Conservation (phyloP, 2,888 invertebrate species). For the Hemaris fuciformis region DNA sequence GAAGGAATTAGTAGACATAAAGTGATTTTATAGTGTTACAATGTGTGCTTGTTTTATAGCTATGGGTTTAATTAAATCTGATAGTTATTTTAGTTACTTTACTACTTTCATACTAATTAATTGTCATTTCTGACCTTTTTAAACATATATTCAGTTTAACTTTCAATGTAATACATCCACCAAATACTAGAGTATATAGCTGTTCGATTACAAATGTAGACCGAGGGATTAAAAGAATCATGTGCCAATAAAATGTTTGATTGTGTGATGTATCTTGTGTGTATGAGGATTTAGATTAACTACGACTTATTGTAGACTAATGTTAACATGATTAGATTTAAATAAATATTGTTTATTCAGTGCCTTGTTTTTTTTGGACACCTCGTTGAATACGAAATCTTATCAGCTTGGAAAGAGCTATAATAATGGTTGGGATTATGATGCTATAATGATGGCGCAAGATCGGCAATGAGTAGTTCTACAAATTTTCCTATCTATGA, state of each 20-base stretch:
- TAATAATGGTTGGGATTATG: no score
- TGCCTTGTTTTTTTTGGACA: background rate
- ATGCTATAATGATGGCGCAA: no score
- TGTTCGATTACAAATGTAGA: background rate
- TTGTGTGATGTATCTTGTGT: background rate
- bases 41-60: no score
- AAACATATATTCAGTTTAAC: no score
- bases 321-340: background rate
- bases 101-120: no score
- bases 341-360: background rate
- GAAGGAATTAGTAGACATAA: background rate
- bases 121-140: no score
- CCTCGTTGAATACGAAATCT: no score
- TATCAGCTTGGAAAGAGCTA: no score
- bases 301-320: slow-evolving; percentile 1
- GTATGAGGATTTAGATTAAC: background rate
- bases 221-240: background rate
- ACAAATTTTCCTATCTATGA: no score
- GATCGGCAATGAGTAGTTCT: no score
- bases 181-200: background rate
- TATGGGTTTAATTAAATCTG: no score
- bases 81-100: no score
- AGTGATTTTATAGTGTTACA: background rate
- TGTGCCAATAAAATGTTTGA: background rate
- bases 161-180: background rate